Conservation (phyloP, 2,797 vertebrate species). For the Siniperca scherzeri region DNA sequence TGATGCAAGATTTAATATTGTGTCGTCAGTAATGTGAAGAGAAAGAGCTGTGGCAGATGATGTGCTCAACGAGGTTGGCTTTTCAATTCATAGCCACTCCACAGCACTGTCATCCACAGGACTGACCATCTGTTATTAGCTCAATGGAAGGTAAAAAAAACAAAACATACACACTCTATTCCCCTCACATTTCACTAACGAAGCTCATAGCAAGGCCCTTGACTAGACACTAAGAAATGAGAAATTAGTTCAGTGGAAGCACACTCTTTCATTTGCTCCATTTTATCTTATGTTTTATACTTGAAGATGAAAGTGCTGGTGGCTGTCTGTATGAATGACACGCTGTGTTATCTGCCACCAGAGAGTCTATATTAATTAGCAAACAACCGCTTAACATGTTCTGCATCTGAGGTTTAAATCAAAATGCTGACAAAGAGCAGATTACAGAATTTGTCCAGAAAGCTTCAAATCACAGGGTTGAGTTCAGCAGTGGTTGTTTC, state of each 20-base stretch:
- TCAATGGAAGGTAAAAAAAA: background rate
- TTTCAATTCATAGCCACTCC: slow-evolving; percentile 7
- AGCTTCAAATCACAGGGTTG: slow-evolving; percentile 51
- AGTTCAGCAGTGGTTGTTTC: slow-evolving; percentile 45
- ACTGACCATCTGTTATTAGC: slow-evolving; percentile 21
- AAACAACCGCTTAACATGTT: slow-evolving; percentile 67
- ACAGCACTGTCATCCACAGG: slow-evolving; percentile 5
- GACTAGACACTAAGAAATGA: slow-evolving; percentile 55
- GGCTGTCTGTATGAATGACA: slow-evolving; percentile 66
- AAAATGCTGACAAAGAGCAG: slow-evolving; percentile 70
- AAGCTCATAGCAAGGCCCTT: slow-evolving; percentile 34
- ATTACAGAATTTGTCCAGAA: slow-evolving; percentile 64
- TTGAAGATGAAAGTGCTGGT: slow-evolving; percentile 66
- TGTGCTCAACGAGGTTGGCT: background rate
- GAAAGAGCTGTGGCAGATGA: background rate
- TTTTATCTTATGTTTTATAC: slow-evolving; percentile 57
- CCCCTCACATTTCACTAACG: slow-evolving; percentile 21
- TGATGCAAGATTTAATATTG: background rate
- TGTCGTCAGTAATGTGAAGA: background rate
- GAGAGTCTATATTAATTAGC: slow-evolving; percentile 71
- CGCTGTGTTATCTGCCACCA: slow-evolving; percentile 61
- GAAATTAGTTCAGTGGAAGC: slow-evolving; percentile 43
- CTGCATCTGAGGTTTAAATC: slow-evolving; percentile 72
- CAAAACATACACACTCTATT: background rate
- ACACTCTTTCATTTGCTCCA: slow-evolving; percentile 32